Evolutionary conservation across 2,888 invertebrate genomes (phyloP), one percentile per base, ranked within the genome.

Genomic region (Acanthococcus lagerstroemiae): DNA sequence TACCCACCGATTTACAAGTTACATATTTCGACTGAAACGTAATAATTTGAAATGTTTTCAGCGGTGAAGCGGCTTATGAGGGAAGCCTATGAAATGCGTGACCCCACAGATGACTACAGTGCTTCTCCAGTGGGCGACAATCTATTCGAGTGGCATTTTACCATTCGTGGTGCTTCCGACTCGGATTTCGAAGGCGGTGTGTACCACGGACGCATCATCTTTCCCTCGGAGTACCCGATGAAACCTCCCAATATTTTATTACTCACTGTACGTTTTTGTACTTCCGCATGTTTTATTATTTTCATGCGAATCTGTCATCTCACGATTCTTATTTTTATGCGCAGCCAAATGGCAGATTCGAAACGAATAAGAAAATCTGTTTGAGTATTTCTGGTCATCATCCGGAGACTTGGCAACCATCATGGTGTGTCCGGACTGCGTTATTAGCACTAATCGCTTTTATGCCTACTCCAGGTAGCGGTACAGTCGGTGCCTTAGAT

Each of bases 361-460:
- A 95, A 79, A 83, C 84, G 7, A 89, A 91, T 76, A 93, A 90
- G 76, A 95, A 95, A 78, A 94, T 96, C 73, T 96, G 95, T 75
- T 78, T 95, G 70, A 94, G 92, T 69, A 95, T 95, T 73, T 95
- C 94, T 68, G 94, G 92, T 4, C 88, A 94, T 77, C 95, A 95
- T 76, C 95, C 95, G n/a, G 95, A 96, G 77, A 91, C 92, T 44
- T 96, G 95, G 95, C 91, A 93, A 74, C 95, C 95, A 25, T 93
- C 92, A 3, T 95, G 95, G 95, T 94, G 93, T 27, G 93, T 95
- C 70, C 82, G 95, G 69, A 95, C 95, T 61, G 94, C 94, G 12
- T 78, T 95, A 67, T 77, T 95, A 70, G 95, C 95, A 17, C 80
- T 95, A 67, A 93, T 95, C 73, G 91, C 94, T 1, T 95, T 95